Evolutionary conservation across 2,888 invertebrate species (phyloP).

Genomic region (Dasysyrphus albostriatus): DNA sequence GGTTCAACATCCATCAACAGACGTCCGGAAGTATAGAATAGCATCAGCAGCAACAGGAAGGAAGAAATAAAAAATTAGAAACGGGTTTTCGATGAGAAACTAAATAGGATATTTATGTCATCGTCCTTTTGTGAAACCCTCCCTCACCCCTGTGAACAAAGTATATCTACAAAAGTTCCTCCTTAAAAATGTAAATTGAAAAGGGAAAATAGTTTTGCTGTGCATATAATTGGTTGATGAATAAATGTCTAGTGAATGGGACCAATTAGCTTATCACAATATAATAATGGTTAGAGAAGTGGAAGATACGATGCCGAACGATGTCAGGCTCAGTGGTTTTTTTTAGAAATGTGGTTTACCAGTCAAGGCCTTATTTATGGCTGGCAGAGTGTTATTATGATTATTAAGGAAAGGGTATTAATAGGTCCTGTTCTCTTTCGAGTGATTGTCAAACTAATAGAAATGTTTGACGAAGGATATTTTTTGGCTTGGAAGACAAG

Average conservation of each 20-base stretch:
- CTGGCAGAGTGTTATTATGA: slow-evolving; percentile 4
- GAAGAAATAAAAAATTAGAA: slow-evolving; percentile 58
- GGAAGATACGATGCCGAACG: no score
- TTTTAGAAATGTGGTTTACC: neutral
- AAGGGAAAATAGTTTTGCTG: neutral
- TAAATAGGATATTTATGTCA: slow-evolving; percentile 39
- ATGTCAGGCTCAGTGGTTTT: no score
- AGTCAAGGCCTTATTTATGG: neutral
- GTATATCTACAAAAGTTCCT: slow-evolving; percentile 19
- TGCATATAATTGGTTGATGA: slow-evolving; percentile 51
- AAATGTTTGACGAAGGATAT: no score
- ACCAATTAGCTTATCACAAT: slow-evolving; percentile 20
- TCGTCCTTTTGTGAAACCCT: slow-evolving; percentile 28
- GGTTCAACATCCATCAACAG: neutral
- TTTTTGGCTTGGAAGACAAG: no score
- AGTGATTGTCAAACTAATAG: no score
- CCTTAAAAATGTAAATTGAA: slow-evolving; percentile 33
- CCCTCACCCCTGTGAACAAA: neutral
- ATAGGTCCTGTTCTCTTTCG: no score
- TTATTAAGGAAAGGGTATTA: neutral
- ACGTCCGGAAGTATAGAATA: slow-evolving; percentile 1
- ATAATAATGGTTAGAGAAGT: neutral
- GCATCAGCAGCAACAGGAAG: slow-evolving; percentile 37
- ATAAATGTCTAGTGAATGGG: slow-evolving; percentile 21
- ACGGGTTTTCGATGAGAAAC: slow-evolving; percentile 35